phyloP scores from a whole-genome alignment of 2,797 vertebrate species.

The Iguana delicatissima region DNA sequence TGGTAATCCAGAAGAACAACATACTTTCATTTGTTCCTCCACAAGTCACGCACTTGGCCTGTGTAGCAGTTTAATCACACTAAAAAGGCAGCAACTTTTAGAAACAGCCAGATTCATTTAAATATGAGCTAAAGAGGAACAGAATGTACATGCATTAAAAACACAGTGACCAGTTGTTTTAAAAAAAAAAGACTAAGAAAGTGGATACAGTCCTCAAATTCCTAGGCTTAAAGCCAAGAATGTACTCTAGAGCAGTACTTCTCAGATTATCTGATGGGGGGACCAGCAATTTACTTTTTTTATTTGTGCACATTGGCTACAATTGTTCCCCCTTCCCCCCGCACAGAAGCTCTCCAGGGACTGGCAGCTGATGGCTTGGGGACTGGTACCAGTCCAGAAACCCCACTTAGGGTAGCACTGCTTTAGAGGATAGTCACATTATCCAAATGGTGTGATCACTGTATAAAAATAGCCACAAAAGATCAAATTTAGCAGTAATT shows the following conservation, averaged over 20 bases:
- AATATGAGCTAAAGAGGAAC: not conserved
- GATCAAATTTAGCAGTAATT: not conserved
- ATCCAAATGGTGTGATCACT: not conserved
- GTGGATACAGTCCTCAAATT: not conserved
- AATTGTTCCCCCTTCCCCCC: too few species aligned
- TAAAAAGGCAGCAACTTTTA: not conserved
- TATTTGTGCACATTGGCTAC: too few species aligned
- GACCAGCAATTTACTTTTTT: too few species aligned
- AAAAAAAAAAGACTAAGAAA: not conserved
- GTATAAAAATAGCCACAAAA: not conserved
- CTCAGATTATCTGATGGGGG: too few species aligned
- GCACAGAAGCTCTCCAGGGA: too few species aligned
- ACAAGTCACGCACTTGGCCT: not conserved
- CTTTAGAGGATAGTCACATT: not conserved
- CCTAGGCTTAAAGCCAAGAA: not conserved
- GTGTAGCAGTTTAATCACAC: not conserved
- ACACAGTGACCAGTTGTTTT: not conserved
- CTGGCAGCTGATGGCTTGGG: too few species aligned
- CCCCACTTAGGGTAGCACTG: too few species aligned
- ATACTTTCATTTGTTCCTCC: not conserved
- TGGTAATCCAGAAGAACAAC: not conserved
- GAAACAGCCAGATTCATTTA: constrained; percentile 33
- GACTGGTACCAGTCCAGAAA: too few species aligned
- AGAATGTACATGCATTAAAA: not conserved
- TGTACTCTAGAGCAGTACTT: not conserved